Evolutionary conservation across 2,888 invertebrate genomes (phyloP).

Genomic region (Drosophila fungiperda): DNA sequence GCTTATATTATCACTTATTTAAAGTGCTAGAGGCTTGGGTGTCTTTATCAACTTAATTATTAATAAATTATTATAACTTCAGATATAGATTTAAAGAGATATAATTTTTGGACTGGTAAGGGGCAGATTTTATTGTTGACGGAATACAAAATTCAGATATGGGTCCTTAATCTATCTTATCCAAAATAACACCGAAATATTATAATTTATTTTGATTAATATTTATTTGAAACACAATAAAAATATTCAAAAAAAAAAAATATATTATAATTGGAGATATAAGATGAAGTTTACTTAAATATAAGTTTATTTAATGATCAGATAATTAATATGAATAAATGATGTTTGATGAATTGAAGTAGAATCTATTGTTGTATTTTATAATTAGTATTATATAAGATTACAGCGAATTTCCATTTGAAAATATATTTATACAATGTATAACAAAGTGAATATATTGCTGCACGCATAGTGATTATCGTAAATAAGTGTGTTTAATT

Average conservation of each 20-base stretch:
- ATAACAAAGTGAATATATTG: slow-evolving; percentile 7
- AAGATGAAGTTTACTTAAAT: neutral
- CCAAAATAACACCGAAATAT: neutral
- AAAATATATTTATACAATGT: neutral
- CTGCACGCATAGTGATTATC: slow-evolving; percentile 14
- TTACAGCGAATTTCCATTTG: neutral
- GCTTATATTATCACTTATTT: neutral
- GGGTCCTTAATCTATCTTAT: neutral
- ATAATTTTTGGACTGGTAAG: neutral
- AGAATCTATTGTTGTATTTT: neutral
- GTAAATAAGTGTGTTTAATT: slow-evolving; percentile 34
- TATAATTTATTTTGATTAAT: neutral
- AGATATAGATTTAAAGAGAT: neutral
- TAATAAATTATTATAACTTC: neutral
- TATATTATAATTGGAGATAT: neutral
- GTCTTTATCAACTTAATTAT: neutral
- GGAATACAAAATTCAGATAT: neutral
- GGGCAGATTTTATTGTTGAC: neutral
- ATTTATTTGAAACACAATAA: neutral
- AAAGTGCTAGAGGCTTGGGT: neutral
- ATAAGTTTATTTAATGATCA: neutral
- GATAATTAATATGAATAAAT: neutral
- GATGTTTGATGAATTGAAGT: neutral
- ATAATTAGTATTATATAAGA: neutral
- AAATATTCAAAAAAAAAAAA: neutral